Evolutionary conservation across 2,888 invertebrate genomes (phyloP).

Genomic region (Chironomus tentans): DNA sequence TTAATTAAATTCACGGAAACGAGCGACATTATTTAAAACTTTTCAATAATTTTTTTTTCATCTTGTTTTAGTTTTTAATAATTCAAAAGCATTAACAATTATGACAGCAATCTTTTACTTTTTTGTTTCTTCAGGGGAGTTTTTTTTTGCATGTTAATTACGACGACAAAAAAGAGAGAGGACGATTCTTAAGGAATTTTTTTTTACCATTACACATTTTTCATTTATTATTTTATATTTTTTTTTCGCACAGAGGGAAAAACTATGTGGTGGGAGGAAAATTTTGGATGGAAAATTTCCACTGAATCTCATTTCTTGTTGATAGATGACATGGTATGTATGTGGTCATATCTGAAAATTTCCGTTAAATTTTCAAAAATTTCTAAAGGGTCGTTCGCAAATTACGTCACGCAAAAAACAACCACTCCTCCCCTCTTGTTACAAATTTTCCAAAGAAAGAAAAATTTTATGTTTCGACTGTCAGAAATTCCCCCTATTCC

Average conservation of each 20-base stretch:
- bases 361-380: no score
- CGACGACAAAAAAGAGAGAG: slow-evolving; percentile 21
- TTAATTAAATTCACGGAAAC: neutral
- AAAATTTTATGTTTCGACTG: no score
- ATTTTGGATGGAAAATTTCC: no score
- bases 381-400: no score
- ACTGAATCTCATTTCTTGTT: no score
- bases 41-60: slow-evolving; percentile 1
- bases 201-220: slow-evolving; percentile 11
- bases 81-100: slow-evolving; percentile 25
- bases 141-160: slow-evolving; percentile 13
- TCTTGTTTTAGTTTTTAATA: slow-evolving; percentile 10
- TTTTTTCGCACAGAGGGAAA: neutral
- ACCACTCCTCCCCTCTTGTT: no score
- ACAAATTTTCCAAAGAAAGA: no score
- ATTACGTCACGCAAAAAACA: no score
- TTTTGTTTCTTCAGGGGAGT: slow-evolving; percentile 14
- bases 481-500: no score
- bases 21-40: slow-evolving; percentile 6
- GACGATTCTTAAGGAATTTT: slow-evolving; percentile 11
- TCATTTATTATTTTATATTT: neutral
- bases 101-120: slow-evolving; percentile 25
- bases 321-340: no score
- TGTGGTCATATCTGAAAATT: no score
- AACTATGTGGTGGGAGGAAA: no score